Percentiles rank a stretch among this genome's conserved stretches.
Evolutionary conservation across 2,113 vertebrate genomes (phyloP).

Genomic region (Sander lucioperca): DNA sequence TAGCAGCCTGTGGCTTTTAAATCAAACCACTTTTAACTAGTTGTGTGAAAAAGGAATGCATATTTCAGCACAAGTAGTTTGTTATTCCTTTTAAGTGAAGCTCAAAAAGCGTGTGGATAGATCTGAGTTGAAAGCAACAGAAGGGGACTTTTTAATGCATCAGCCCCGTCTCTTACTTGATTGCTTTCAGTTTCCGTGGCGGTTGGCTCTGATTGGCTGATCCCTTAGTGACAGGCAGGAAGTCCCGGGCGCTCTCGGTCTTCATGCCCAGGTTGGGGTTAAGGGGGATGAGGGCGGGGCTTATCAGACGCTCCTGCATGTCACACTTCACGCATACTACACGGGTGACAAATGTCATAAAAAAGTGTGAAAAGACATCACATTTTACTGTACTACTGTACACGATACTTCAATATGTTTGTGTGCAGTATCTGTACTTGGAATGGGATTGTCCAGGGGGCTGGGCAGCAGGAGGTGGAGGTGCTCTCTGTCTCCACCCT

Average conservation of each 20-base stretch:
- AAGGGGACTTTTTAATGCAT: background rate
- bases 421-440: conserved; percentile 43
- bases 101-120: background rate
- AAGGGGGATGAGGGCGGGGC: conserved; percentile 88
- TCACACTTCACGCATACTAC: conserved; percentile 94
- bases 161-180: conserved; percentile 84
- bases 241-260: conserved; percentile 82
- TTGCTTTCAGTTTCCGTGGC: conserved; percentile 81
- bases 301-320: conserved; percentile 91
- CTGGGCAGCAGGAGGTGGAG: conserved; percentile 91
- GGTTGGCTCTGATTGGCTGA: conserved; percentile 75
- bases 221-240: conserved; percentile 79
- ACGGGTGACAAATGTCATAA: background rate
- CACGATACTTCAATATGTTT: too few relatives aligned
- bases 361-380: background rate
- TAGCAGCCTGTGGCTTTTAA: background rate
- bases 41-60: background rate
- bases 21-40: background rate
- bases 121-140: background rate
- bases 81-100: background rate
- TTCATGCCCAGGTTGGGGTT: conserved; percentile 74
- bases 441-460: conserved; percentile 61
- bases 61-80: background rate
- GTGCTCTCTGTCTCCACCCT: conserved; percentile 88
- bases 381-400: background rate